These are phyloP conservation scores for Parelbella ahira DNA, from an alignment of 2,888 invertebrate genomes.

Conservation along the genomic window DNA sequence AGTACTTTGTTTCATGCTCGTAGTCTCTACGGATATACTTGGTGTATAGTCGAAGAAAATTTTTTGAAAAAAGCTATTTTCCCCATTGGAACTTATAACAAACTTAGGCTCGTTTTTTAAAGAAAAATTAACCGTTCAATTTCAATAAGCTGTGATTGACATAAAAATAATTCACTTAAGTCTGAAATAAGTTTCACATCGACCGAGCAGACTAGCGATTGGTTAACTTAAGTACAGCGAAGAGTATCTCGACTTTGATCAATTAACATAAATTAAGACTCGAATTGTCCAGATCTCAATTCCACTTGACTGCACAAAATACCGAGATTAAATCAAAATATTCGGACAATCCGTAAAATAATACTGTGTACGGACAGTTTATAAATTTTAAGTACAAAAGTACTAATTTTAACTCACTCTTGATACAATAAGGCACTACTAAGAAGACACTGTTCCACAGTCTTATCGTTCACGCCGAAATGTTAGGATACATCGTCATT, in stretches of 20 bases:
- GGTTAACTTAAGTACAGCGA: slow-evolving; percentile 50
- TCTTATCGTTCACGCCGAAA: slow-evolving; percentile 50
- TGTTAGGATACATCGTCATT: slow-evolving; percentile 65
- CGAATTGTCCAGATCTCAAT: slow-evolving; percentile 27
- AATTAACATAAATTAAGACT: slow-evolving; percentile 23
- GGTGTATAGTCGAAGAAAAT: too few relatives aligned
- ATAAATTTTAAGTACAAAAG: slow-evolving; percentile 51
- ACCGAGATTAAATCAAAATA: slow-evolving; percentile 17
- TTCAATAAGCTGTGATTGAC: not conserved
- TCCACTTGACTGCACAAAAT: slow-evolving; percentile 26
- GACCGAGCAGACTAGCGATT: slow-evolving; percentile 35
- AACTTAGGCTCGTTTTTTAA: not conserved
- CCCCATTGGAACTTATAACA: too few relatives aligned
- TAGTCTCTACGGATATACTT: too few relatives aligned
- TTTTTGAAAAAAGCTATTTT: too few relatives aligned
- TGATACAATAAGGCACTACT: slow-evolving; percentile 50
- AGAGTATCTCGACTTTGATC: slow-evolving; percentile 24
- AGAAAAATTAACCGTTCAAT: not conserved
- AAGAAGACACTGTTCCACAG: slow-evolving; percentile 52
- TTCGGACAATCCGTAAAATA: slow-evolving; percentile 36
- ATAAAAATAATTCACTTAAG: slow-evolving; percentile 15
- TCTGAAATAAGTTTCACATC: slow-evolving; percentile 29
- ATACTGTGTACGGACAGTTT: slow-evolving; percentile 50
- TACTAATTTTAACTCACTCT: slow-evolving; percentile 43
- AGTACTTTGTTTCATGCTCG: slow-evolving; percentile 11